phyloP scores from a whole-genome alignment of 2,888 invertebrate genomes.

The Taphrorychus bicolor region DNA sequence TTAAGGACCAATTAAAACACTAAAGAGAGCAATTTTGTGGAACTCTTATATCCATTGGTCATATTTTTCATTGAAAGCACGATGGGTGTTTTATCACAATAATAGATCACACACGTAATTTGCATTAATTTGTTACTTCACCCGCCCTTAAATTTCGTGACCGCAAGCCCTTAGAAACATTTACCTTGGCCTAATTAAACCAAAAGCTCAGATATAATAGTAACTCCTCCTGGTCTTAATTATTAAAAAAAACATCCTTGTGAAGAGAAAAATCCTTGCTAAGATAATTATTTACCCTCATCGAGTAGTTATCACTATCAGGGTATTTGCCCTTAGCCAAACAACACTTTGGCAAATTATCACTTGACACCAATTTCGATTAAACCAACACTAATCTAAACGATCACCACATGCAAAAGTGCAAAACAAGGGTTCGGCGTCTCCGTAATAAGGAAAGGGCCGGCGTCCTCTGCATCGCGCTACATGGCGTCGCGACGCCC shows the following conservation, averaged over 20 bases:
- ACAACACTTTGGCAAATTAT: neutral
- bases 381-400: neutral
- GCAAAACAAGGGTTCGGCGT: conserved; percentile 19
- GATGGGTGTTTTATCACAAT: no score
- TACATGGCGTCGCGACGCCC: conserved; percentile 37
- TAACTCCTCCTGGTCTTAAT: no score
- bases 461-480: conserved; percentile 30
- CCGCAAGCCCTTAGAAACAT: neutral
- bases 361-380: neutral
- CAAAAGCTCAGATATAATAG: neutral
- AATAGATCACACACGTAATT: neutral
- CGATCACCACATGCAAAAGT: conserved; percentile 8
- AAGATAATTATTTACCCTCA: no score
- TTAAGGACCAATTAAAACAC: no score
- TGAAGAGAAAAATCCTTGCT: no score
- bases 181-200: neutral
- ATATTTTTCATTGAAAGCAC: no score
- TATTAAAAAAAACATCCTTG: no score
- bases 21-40: no score
- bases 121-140: neutral
- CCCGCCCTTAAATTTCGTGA: neutral
- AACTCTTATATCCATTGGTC: no score
- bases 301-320: no score
- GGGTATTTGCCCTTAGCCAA: no score
- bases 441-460: conserved; percentile 12